Conservation (phyloP, 2,113 vertebrate species). For the Eupsittula cactorum region DNA sequence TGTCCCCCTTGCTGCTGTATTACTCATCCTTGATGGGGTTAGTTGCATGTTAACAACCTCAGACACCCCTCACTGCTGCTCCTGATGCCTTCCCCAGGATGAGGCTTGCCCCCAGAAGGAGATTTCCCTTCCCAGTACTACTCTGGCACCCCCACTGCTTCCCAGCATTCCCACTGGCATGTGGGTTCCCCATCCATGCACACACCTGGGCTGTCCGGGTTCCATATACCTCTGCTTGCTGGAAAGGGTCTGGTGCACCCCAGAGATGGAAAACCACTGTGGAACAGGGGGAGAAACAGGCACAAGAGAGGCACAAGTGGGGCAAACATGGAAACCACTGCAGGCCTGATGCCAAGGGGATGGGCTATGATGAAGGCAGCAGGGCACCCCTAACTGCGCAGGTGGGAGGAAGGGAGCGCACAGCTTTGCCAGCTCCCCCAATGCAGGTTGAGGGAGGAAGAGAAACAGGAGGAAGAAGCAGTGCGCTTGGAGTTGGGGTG, state of each 20-base stretch:
- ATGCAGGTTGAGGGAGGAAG: neutral
- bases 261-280: fast-evolving
- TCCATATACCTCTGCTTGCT: fast-evolving
- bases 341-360: neutral
- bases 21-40: neutral
- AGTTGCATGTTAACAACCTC: neutral
- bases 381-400: neutral
- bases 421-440: neutral
- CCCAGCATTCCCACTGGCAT: neutral
- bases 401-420: neutral
- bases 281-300: neutral
- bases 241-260: neutral
- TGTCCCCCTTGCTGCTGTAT: fast-evolving
- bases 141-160: neutral
- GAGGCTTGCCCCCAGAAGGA: neutral
- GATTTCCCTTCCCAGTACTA: neutral
- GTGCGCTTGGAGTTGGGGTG: neutral
- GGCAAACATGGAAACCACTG: neutral
- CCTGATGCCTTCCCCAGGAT: neutral
- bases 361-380: neutral
- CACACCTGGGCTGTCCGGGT: fast-evolving
- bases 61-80: neutral
- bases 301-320: neutral
- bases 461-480: neutral
- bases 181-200: fast-evolving